Evolutionary conservation across 1,140 invertebrate species (phyloP), one percentile per base, ranked within the genome.

Genomic region (Bicyclus anynana): DNA sequence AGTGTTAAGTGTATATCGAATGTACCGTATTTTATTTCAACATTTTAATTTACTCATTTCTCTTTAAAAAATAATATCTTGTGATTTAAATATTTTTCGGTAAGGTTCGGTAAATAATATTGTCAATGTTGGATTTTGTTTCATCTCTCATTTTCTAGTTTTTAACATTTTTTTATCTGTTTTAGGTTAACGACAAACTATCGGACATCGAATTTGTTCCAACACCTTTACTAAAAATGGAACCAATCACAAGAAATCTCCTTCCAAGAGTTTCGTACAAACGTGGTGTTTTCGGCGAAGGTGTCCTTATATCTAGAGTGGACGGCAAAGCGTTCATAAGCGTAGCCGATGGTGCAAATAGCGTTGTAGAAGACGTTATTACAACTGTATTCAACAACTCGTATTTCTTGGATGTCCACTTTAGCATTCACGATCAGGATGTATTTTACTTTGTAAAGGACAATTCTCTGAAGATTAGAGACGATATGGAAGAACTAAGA

Each of bases 361-460:
- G 93, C 55, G 96, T 97, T 1, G 94, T 97, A 0, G 95, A 96
- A 79, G 96, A 97, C 74, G 95, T 98, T 0, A 95, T 98, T 0
- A 96, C 95, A 0, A 96, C 96, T 0, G 95, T 98, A 5, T 95
- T 99, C 72, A 98, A 99, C 79, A 96, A 96, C 71, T 97, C 97
- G 0, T 94, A 94, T 77, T 95, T 98, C 89, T 81, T 98, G n/a
- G 95, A 97, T 59, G 87, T 98, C 0, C 95, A 97, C 83, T 97
- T 97, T 69, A 97, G 94, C 63, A 96, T 97, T 33, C 95, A 97
- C 70, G 96, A 96, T 84, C 92, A 97, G 89, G 97, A 98, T 71
- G 94, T 97, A 0, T 97, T 98, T 88, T 98, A 98, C 76, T 98
- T 99, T 84, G 95, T 98, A 1, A 98, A 98, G 82, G 95, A 97